Percentiles rank a stretch among this genome's conserved stretches.
Evolutionary conservation across 2,888 invertebrate genomes (phyloP).

Genomic region (Hydroisotoma schaefferi): DNA sequence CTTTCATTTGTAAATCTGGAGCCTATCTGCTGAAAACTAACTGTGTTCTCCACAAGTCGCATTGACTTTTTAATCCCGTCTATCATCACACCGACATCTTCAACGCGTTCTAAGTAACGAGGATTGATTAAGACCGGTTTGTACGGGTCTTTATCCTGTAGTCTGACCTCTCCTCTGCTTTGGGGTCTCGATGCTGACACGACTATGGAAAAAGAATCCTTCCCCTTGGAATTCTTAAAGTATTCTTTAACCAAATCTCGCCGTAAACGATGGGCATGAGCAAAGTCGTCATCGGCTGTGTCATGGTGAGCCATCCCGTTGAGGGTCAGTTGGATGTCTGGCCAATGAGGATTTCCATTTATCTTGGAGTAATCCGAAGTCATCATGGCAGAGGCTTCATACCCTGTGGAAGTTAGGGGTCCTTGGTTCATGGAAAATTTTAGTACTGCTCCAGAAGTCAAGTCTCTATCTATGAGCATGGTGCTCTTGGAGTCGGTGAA

Average conservation of each 20-base stretch:
- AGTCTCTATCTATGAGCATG: slow-evolving; percentile 30
- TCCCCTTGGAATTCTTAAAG: slow-evolving; percentile 24
- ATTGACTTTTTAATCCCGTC: slow-evolving; percentile 32
- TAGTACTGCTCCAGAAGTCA: slow-evolving; percentile 16
- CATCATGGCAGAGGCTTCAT: slow-evolving; percentile 29
- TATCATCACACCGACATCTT: slow-evolving; percentile 26
- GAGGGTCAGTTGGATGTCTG: slow-evolving; percentile 35
- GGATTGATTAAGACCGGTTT: slow-evolving; percentile 34
- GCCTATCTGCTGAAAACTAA: slow-evolving; percentile 19
- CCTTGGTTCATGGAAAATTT: slow-evolving; percentile 34
- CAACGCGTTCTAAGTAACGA: slow-evolving; percentile 28
- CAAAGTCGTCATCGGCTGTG: slow-evolving; percentile 18
- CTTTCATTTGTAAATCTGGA: slow-evolving; percentile 19
- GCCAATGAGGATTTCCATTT: slow-evolving; percentile 25
- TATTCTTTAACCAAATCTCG: slow-evolving; percentile 26
- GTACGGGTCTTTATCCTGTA: slow-evolving; percentile 14
- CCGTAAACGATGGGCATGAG: slow-evolving; percentile 22
- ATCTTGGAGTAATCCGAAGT: slow-evolving; percentile 16
- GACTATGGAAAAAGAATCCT: slow-evolving; percentile 31
- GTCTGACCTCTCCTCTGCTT: slow-evolving; percentile 27
- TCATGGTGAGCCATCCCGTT: slow-evolving; percentile 19
- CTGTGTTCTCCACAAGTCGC: slow-evolving; percentile 24
- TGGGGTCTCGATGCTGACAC: slow-evolving; percentile 29
- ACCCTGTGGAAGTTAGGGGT: slow-evolving; percentile 29
- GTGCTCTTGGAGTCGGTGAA: slow-evolving; percentile 30